Evolutionary conservation across 2,113 vertebrate genomes (phyloP).

Genomic region (Oophaga pumilio): DNA sequence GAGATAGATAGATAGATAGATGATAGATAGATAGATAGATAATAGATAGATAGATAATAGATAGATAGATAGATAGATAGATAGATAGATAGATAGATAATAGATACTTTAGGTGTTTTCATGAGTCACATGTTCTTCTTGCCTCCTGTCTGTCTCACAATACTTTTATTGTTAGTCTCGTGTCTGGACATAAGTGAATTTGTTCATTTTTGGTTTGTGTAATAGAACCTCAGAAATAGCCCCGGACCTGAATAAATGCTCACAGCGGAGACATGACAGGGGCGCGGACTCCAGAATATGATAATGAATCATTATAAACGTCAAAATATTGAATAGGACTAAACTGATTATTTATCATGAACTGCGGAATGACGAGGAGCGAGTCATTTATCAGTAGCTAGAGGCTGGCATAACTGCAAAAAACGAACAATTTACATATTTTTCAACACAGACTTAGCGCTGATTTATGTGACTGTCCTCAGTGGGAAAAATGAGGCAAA

Average conservation of each 20-base stretch:
- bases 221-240: not conserved
- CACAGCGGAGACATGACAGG: not conserved
- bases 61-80: slow-evolving; percentile 2
- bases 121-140: not conserved
- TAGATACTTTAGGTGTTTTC: not conserved
- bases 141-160: not conserved
- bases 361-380: slow-evolving; percentile 32
- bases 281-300: not conserved
- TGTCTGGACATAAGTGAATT: not conserved
- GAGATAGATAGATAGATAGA: slow-evolving; percentile 1
- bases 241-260: not conserved
- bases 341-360: slow-evolving; percentile 40
- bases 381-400: slow-evolving; percentile 41
- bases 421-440: slow-evolving; percentile 42
- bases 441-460: not conserved
- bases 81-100: not conserved
- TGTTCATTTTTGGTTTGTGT: not conserved
- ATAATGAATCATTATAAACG: slow-evolving; percentile 20
- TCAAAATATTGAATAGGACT: slow-evolving; percentile 23
- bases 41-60: slow-evolving; percentile 11
- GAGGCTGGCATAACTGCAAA: slow-evolving; percentile 22
- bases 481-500: slow-evolving; percentile 26
- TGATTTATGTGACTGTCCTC: slow-evolving; percentile 44
- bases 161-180: not conserved
- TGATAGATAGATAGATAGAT: too few species aligned